Evolutionary conservation across 1,140 invertebrate species (phyloP).

Genomic region (Agraylea sexmaculata): DNA sequence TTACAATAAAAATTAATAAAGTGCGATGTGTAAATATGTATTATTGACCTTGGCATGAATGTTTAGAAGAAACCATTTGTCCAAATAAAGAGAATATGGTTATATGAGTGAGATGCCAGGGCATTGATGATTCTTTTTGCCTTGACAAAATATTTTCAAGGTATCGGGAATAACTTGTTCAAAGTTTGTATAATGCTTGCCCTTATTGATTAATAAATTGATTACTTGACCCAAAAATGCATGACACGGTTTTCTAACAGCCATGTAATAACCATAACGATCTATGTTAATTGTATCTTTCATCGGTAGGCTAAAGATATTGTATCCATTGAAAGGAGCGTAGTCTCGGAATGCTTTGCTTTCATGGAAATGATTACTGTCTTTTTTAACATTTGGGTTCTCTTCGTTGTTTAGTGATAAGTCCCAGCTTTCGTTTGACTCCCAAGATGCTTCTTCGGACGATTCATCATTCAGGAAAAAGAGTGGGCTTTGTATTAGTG

Average conservation of each 20-base stretch:
- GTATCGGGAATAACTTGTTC: conserved; percentile 10
- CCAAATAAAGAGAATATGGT: too few species aligned
- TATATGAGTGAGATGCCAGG: conserved; percentile 9
- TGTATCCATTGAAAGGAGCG: conserved; percentile 13
- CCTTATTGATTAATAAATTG: conserved; percentile 9
- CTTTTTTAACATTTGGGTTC: too few species aligned
- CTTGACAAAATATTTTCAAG: conserved; percentile 14
- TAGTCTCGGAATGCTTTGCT: conserved; percentile 1
- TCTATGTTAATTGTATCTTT: conserved; percentile 25
- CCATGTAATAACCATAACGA: conserved; percentile 26
- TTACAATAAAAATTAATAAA: too few species aligned
- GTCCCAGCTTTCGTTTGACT: too few species aligned
- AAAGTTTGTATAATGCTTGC: too few species aligned
- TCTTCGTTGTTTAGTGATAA: too few species aligned
- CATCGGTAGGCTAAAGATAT: conserved; percentile 19
- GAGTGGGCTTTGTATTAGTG: too few species aligned
- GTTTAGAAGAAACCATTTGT: too few species aligned
- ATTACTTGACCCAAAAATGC: conserved; percentile 29
- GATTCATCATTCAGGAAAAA: too few species aligned
- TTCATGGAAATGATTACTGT: conserved; percentile 10
- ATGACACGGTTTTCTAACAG: conserved; percentile 29
- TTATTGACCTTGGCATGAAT: too few species aligned
- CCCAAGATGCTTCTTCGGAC: too few species aligned
- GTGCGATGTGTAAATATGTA: too few species aligned
- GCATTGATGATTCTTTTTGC: conserved; percentile 8